Percentiles rank a stretch among this genome's conserved stretches.
Evolutionary conservation across 2,888 invertebrate genomes (phyloP).

Genomic region (Punctoribates punctum): DNA sequence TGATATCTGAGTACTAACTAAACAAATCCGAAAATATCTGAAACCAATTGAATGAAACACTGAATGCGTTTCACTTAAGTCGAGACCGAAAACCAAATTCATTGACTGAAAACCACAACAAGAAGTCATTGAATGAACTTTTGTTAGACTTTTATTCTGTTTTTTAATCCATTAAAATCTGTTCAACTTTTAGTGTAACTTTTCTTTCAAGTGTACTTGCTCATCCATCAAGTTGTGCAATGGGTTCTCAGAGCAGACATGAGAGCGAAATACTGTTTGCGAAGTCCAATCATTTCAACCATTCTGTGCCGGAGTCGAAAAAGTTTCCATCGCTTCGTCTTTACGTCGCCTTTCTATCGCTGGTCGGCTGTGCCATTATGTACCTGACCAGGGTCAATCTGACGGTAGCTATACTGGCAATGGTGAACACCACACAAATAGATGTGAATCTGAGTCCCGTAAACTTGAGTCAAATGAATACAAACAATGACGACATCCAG

Average conservation of each 20-base stretch:
- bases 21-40: background rate
- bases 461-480: background rate
- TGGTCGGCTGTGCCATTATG: constrained; percentile 43
- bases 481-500: background rate
- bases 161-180: too few relatives aligned
- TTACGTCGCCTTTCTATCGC: constrained; percentile 34
- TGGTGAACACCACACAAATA: constrained; percentile 41
- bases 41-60: too few relatives aligned
- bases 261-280: background rate
- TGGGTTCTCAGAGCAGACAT: background rate
- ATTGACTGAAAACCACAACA: too few relatives aligned
- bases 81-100: background rate
- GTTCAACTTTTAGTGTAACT: too few relatives aligned
- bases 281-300: background rate
- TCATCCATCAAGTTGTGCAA: too few relatives aligned
- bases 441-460: too few relatives aligned
- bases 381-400: constrained; percentile 46
- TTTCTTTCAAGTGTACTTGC: too few relatives aligned
- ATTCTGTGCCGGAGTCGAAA: background rate
- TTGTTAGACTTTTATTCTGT: too few relatives aligned
- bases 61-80: too few relatives aligned
- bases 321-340: constrained; percentile 29
- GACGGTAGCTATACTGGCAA: constrained; percentile 47
- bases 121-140: too few relatives aligned
- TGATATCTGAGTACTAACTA: background rate